These are phyloP conservation scores for Rhineura floridana DNA, from an alignment of 2,113 vertebrate genomes.

Conservation along the genomic window DNA sequence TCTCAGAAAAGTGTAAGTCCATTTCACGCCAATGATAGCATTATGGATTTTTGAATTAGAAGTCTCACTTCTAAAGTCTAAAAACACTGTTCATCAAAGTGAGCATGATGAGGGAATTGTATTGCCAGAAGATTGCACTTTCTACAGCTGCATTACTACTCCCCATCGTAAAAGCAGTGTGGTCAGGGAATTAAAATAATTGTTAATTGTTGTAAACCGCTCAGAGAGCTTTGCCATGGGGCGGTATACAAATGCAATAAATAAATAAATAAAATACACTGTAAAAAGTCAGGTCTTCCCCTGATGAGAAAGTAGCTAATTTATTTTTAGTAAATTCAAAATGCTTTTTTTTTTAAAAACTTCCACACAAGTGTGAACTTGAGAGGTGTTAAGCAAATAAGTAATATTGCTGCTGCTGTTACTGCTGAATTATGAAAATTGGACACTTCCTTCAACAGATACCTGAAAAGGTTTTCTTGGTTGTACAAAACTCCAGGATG, in stretches of 20 bases:
- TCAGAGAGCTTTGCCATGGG: no score
- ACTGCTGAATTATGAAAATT: constrained; percentile 44
- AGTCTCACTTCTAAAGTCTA: constrained; percentile 22
- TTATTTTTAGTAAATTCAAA: constrained; percentile 35
- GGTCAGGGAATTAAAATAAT: no score
- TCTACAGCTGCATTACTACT: not conserved
- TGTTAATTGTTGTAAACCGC: no score
- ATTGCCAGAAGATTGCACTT: constrained; percentile 19
- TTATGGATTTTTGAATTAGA: constrained; percentile 18
- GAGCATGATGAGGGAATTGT: not conserved
- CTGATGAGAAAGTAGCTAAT: not conserved
- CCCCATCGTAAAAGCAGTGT: not conserved
- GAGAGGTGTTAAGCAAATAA: constrained; percentile 43
- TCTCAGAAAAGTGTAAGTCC: not conserved
- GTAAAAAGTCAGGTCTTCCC: not conserved
- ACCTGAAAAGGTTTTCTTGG: constrained; percentile 46
- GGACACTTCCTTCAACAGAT: constrained; percentile 31
- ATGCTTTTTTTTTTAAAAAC: not conserved
- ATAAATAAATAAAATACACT: not conserved
- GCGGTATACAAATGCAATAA: no score
- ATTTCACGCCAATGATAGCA: not conserved
- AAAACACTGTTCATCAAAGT: not conserved
- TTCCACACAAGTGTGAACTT: constrained; percentile 1
- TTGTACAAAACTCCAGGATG: constrained; percentile 43
- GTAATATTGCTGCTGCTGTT: not conserved